phyloP scores from a whole-genome alignment of 2,113 vertebrate species.

The Myrmecophaga tridactyla region DNA sequence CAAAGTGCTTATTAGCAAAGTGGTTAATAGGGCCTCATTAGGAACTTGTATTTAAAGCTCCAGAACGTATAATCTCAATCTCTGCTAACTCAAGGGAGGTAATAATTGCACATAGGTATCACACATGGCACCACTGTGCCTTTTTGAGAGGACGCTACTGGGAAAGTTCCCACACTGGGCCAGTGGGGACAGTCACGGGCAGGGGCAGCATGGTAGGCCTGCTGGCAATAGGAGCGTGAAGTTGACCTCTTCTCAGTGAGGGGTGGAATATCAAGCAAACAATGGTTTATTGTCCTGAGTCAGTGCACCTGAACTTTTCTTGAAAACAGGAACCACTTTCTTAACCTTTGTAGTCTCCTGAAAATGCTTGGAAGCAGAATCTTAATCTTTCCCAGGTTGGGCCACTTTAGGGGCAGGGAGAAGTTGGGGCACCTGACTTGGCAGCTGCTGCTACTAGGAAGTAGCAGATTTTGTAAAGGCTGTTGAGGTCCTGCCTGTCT shows the following conservation, averaged over 20 bases:
- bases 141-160: neutral
- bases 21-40: constrained; percentile 62
- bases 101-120: neutral
- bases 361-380: neutral
- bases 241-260: neutral
- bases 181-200: neutral
- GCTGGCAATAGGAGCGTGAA: neutral
- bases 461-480: neutral
- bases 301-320: neutral
- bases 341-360: neutral
- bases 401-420: neutral
- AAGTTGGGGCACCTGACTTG: neutral
- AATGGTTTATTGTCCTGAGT: neutral
- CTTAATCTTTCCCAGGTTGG: neutral
- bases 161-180: constrained; percentile 20
- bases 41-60: constrained; percentile 28
- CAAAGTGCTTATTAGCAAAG: constrained; percentile 66
- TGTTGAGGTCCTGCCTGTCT: neutral
- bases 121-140: neutral
- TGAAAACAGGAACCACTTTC: neutral
- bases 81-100: neutral
- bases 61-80: neutral
- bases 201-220: neutral
- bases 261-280: neutral
- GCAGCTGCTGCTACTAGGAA: neutral